These are phyloP conservation scores for Drosophila mojavensis DNA, from an alignment of 1,140 invertebrate genomes.

Conservation along the genomic window DNA sequence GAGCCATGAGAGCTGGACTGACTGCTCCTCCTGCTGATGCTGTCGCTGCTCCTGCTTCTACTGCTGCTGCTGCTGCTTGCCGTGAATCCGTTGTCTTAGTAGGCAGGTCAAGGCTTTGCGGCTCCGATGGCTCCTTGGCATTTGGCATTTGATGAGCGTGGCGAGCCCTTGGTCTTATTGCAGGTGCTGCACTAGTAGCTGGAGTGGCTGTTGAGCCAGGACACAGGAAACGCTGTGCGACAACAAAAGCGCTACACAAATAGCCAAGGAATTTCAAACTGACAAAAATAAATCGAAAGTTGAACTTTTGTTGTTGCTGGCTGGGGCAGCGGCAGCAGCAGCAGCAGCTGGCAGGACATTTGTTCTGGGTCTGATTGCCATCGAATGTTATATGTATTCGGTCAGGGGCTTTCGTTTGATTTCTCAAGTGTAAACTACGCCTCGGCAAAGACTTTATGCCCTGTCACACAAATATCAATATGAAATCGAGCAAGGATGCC, in stretches of 20 bases:
- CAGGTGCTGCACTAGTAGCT: constrained; percentile 37
- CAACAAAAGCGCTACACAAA: constrained; percentile 66
- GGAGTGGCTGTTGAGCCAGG: constrained; percentile 27
- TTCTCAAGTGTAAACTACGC: constrained; percentile 76
- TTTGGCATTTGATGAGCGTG: constrained; percentile 72
- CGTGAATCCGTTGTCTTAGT: constrained; percentile 11
- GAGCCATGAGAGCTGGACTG: constrained; percentile 35
- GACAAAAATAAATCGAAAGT: constrained; percentile 73
- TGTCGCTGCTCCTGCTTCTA: background rate
- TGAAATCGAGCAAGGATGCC: constrained; percentile 41
- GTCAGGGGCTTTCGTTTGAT: constrained; percentile 66
- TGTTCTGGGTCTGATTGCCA: constrained; percentile 54
- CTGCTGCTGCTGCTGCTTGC: background rate
- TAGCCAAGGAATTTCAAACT: constrained; percentile 64
- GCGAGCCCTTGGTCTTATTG: constrained; percentile 39
- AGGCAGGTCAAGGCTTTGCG: constrained; percentile 71
- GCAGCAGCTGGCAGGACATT: constrained; percentile 68
- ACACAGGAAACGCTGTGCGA: constrained; percentile 22
- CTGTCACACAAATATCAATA: constrained; percentile 73
- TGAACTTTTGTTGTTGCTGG: constrained; percentile 48
- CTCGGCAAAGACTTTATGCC: constrained; percentile 40
- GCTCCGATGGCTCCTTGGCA: constrained; percentile 40
- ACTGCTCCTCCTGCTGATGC: background rate
- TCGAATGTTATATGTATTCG: constrained; percentile 35
- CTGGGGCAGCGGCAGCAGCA: background rate